Conservation (phyloP, 2,113 vertebrate genomes). For the Cynoglossus semilaevis region DNA sequence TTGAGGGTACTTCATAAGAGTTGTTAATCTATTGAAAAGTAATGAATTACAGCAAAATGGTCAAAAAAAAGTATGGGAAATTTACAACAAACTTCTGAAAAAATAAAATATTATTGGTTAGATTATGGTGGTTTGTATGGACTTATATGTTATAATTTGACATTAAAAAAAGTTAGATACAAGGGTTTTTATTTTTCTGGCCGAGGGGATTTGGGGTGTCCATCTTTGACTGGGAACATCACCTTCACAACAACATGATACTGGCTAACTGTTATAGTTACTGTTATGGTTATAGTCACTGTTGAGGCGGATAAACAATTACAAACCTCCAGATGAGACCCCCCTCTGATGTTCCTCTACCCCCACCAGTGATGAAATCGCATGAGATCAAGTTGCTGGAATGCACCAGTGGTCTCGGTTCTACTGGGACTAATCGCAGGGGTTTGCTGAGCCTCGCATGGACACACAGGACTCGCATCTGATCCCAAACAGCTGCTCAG, state of each 20-base stretch:
- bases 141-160: too few species aligned
- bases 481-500: conserved; percentile 69
- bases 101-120: too few species aligned
- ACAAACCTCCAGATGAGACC: conserved; percentile 57
- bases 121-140: too few species aligned
- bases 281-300: conserved; percentile 8
- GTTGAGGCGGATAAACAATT: conserved; percentile 52
- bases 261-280: too few species aligned
- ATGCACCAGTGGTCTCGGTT: conserved; percentile 62
- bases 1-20: too few species aligned
- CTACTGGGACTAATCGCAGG: conserved; percentile 66
- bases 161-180: too few species aligned
- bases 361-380: conserved; percentile 62
- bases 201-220: background rate
- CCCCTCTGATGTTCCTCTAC: conserved; percentile 36
- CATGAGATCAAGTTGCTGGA: conserved; percentile 72
- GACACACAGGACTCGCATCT: conserved; percentile 59
- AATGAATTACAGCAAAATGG: too few species aligned
- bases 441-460: conserved; percentile 60
- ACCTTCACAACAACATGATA: conserved; percentile 10
- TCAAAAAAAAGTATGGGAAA: too few species aligned
- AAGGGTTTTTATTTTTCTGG: too few species aligned
- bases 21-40: too few species aligned
- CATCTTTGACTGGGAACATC: conserved; percentile 11
- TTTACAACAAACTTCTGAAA: too few species aligned